Conservation (phyloP, 37 sponge, comb jelly and placozoan genomes). For the Halisarca cf. caerulea region DNA sequence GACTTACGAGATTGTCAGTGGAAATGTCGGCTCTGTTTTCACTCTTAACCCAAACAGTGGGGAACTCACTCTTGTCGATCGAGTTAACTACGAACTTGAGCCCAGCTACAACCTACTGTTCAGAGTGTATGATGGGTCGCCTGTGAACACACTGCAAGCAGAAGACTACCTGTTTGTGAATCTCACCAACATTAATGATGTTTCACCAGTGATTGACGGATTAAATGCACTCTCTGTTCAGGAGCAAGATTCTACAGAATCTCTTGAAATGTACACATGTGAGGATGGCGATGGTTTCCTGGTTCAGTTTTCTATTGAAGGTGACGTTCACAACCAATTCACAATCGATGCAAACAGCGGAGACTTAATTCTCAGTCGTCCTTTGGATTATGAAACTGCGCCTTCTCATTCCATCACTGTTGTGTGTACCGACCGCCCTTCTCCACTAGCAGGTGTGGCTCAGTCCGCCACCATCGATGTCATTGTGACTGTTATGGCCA, state of each 20-base stretch:
- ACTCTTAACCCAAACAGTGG: slow-evolving; percentile 43
- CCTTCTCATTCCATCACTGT: slow-evolving; percentile 23
- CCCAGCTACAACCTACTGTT: slow-evolving; percentile 35
- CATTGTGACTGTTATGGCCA: background rate
- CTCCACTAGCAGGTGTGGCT: background rate
- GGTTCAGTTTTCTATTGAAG: slow-evolving; percentile 18
- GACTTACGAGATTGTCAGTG: slow-evolving; percentile 55
- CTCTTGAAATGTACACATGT: slow-evolving; percentile 33
- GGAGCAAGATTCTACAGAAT: background rate
- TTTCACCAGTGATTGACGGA: slow-evolving; percentile 30
- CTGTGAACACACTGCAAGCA: slow-evolving; percentile 21
- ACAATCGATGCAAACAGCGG: slow-evolving; percentile 40
- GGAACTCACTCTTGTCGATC: slow-evolving; percentile 7
- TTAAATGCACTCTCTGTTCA: background rate
- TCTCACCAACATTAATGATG: slow-evolving; percentile 45
- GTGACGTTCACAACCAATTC: slow-evolving; percentile 3
- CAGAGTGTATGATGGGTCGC: slow-evolving; percentile 34
- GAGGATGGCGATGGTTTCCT: slow-evolving; percentile 43
- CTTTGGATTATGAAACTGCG: slow-evolving; percentile 55
- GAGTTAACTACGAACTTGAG: slow-evolving; percentile 51
- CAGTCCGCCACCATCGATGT: background rate
- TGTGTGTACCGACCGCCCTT: slow-evolving; percentile 17
- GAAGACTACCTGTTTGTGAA: slow-evolving; percentile 9
- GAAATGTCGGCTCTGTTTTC: slow-evolving; percentile 52
- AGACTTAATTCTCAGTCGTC: slow-evolving; percentile 30